Base-by-base conservation (phyloP, 2,888 invertebrate genomes). In the Leptodirus hochenwartii region DNA sequence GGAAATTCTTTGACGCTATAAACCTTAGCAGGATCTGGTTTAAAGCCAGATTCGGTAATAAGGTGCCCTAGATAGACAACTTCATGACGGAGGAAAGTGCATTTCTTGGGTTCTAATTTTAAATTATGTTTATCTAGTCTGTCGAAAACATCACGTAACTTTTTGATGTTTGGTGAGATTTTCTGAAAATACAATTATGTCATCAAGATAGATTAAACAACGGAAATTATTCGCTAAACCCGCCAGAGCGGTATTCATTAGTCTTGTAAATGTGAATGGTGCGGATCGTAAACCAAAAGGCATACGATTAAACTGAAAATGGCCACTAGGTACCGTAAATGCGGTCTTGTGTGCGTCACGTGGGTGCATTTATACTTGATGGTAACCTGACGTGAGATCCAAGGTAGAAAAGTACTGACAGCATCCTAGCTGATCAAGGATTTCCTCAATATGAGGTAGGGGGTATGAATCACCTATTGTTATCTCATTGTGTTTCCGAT, bases 311-410 rank as follows among this genome's bases (percentile, higher is more conserved):
- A 35, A 47, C 33, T 46, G 41, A 15, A 41, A 39, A 29, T 46
- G 45, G 4, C 45, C 42, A 17, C 41, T 35, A 24, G 42, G 41
- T 5, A 37, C 35, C 2, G 33, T 38, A 32, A 47, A 46, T 2
- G 47, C 45, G 1, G 49, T 50, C 37, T 48, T 50, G 28, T 31
- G 24, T 11, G 39, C 37, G 14, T 43, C 41, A 5, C 38, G 33
- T 20, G 30, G 22, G 8, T 39, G 29, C 24, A 50, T 32, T n/a
- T 41, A 41, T 2, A 51, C 45, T 32, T 52, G 49, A 27, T 45
- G 43, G 27, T 46, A 51, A 1, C 47, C 49, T 16, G 37, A 39
- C 1, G 47, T 43, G 4, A 49, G 30, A 30, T 51, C 47, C 4
- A 50, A 26, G 0, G 40, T 44, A 1, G 43, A 39, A 31, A 50